Percentiles rank a stretch among this genome's conserved stretches.
Evolutionary conservation across 2,888 invertebrate genomes (phyloP).

Genomic region (Unio delphinus): DNA sequence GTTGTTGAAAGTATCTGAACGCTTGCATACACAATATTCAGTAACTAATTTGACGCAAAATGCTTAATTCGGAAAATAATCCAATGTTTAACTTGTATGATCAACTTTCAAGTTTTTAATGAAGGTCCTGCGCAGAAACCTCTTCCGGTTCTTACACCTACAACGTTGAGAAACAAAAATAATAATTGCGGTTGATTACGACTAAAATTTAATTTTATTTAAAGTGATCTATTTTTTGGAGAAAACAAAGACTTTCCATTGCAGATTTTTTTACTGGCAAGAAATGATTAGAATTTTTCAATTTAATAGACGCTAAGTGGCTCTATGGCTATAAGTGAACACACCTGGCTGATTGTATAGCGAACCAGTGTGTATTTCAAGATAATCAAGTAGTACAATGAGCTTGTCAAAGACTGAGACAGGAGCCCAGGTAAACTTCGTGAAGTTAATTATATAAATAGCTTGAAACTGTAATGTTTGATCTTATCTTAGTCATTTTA

Average conservation of each 20-base stretch:
- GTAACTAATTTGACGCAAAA: too few species aligned
- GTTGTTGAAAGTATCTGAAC: too few species aligned
- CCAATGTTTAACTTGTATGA: too few species aligned
- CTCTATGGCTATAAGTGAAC: background rate
- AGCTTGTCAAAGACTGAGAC: conserved; percentile 28
- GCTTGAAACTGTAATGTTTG: too few species aligned
- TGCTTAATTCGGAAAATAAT: too few species aligned
- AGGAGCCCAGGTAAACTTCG: conserved; percentile 27
- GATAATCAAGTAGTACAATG: background rate
- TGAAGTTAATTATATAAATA: background rate
- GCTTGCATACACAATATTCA: too few species aligned
- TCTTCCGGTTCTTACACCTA: too few species aligned
- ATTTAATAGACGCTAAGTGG: conserved; percentile 1
- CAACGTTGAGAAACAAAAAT: too few species aligned
- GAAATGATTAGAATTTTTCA: background rate
- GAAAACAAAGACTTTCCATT: background rate
- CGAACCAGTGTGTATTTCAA: background rate
- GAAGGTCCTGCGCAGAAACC: too few species aligned
- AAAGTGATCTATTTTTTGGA: conserved; percentile 3
- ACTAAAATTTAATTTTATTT: background rate
- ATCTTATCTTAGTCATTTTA: too few species aligned
- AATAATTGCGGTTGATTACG: too few species aligned
- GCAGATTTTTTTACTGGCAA: background rate
- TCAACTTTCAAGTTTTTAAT: too few species aligned
- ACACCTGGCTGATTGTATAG: background rate